Base-by-base conservation (phyloP, 2,888 invertebrate species). In the Ligdia adustata region DNA sequence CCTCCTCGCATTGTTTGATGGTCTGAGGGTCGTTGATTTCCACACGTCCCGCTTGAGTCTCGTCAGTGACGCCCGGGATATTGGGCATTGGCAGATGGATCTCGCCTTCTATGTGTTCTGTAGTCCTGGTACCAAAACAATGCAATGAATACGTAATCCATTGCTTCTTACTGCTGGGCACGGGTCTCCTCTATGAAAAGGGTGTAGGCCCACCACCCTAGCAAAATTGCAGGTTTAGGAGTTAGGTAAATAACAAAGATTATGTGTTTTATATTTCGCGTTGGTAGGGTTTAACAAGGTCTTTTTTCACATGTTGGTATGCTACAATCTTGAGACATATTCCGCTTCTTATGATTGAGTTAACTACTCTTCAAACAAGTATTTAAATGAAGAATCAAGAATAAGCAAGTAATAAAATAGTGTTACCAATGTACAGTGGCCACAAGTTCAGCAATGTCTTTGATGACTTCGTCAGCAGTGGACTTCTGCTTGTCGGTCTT, bases 91-190 rank as follows among this genome's bases (percentile, higher is more conserved):
- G 92, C 12, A 95, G 75, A 14, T 93, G 91, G 24, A 94, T 92
- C 53, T 95, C 95, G n/a, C 94, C 94, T 72, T 94, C 95, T 4
- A 95, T 91, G 67, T 96, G 95, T 54, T 94, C 93, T 56, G 93
- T 91, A 0, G 95, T 94, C 92, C 95, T 94, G 55, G 14, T 7
- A 24, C 22, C 18, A 18, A 18, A 18, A 18, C 4, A 18, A 18
- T 2, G n/a, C n/a, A n/a, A n/a, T n/a, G n/a, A n/a, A n/a, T n/a
- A n/a, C n/a, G n/a, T n/a, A n/a, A n/a, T n/a, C n/a, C n/a, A n/a
- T n/a, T n/a, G n/a, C n/a, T n/a, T n/a, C n/a, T n/a, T n/a, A n/a
- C n/a, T n/a, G n/a, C n/a, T n/a, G n/a, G n/a, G n/a, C n/a, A n/a
- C n/a, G n/a, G n/a, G n/a, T n/a, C n/a, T n/a, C n/a, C n/a, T n/a